Evolutionary conservation across 2,797 vertebrate genomes (phyloP).

Genomic region (Mormyrus proboscirostris): DNA sequence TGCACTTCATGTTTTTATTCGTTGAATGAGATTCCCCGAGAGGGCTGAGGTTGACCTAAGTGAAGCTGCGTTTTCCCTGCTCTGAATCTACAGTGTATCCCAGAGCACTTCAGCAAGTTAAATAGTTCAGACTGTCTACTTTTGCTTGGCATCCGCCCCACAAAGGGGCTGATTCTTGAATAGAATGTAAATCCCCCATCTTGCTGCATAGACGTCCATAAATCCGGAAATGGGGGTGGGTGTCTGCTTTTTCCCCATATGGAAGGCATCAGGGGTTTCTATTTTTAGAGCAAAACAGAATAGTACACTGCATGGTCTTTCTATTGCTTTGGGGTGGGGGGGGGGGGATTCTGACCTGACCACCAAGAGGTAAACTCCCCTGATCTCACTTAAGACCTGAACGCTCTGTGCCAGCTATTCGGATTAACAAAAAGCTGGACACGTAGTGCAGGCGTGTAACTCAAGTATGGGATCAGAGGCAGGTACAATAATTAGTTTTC

Average conservation of each 20-base stretch:
- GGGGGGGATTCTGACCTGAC: conserved; percentile 21
- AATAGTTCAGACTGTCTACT: background rate
- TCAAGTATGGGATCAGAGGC: background rate
- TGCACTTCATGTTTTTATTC: background rate
- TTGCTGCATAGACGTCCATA: background rate
- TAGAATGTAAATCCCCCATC: conserved; percentile 18
- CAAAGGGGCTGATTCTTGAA: background rate
- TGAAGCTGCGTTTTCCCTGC: background rate
- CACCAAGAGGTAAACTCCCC: background rate
- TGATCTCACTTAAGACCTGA: background rate
- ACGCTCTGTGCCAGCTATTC: background rate
- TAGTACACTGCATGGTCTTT: conserved; percentile 34
- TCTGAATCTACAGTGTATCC: background rate
- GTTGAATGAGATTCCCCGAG: background rate
- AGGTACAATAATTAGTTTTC: background rate
- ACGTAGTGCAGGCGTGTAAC: background rate
- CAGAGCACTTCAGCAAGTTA: background rate
- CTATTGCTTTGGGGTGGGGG: conserved; percentile 13
- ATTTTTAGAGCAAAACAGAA: conserved; percentile 40
- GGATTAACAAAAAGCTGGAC: background rate
- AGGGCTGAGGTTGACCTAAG: background rate
- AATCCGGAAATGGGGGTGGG: background rate
- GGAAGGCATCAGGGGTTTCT: conserved; percentile 27
- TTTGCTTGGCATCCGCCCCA: background rate
- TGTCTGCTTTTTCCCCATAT: conserved; percentile 19